Evolutionary conservation across 2,888 invertebrate genomes (phyloP).

Genomic region (Anthophora plumipes): DNA sequence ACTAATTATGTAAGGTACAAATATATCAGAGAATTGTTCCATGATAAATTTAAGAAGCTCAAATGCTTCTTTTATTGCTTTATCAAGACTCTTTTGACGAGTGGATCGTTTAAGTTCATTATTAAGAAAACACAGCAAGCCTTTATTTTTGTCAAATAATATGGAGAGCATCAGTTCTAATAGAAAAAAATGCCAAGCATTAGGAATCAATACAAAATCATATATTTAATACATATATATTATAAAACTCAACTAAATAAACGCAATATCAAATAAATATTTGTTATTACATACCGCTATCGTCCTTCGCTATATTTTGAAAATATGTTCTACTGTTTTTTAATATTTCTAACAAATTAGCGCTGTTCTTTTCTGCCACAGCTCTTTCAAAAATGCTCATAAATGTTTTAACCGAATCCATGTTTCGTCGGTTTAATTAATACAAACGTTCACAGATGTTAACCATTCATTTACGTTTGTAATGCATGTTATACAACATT

Average conservation of each 20-base stretch:
- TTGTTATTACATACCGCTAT: slow-evolving; percentile 63
- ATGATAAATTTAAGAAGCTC: slow-evolving; percentile 70
- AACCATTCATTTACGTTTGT: background rate
- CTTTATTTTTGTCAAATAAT: slow-evolving; percentile 62
- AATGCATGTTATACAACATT: background rate
- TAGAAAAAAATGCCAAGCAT: background rate
- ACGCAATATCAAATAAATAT: background rate
- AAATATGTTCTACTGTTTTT: slow-evolving; percentile 66
- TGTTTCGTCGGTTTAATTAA: slow-evolving; percentile 26
- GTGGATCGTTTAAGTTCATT: slow-evolving; percentile 45
- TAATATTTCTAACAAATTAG: slow-evolving; percentile 56
- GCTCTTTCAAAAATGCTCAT: slow-evolving; percentile 64
- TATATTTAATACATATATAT: background rate
- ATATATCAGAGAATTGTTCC: slow-evolving; percentile 68
- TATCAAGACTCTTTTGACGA: slow-evolving; percentile 55
- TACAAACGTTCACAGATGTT: background rate
- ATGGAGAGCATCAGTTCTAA: slow-evolving; percentile 66
- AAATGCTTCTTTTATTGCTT: slow-evolving; percentile 66
- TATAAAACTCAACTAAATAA: background rate
- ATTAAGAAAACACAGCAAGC: slow-evolving; percentile 70
- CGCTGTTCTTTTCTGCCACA: slow-evolving; percentile 36
- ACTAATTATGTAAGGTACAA: slow-evolving; percentile 61
- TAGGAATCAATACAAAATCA: background rate
- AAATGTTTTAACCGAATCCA: slow-evolving; percentile 71
- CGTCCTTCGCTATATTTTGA: slow-evolving; percentile 66